Evolutionary conservation across 2,888 invertebrate genomes (phyloP).

Genomic region (Epsilonema sp.): DNA sequence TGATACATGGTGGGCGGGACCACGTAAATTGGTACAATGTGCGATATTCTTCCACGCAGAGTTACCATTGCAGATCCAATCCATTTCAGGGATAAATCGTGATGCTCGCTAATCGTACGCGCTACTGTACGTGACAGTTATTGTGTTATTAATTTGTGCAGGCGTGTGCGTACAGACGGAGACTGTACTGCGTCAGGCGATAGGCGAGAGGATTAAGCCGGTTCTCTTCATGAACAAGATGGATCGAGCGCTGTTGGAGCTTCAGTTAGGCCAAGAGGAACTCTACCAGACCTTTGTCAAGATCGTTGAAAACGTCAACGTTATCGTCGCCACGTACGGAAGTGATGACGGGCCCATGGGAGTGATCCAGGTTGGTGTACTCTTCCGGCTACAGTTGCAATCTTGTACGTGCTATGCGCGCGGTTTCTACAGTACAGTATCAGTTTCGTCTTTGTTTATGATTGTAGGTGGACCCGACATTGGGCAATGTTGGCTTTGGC

Average conservation of each 20-base stretch:
- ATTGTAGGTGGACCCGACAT: slow-evolving; percentile 65
- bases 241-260: slow-evolving; percentile 92
- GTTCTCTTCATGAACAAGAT: slow-evolving; percentile 99
- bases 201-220: slow-evolving; percentile 98
- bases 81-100: no score
- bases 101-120: no score
- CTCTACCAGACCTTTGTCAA: slow-evolving; percentile 90
- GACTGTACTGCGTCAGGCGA: slow-evolving; percentile 97
- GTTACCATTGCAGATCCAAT: no score
- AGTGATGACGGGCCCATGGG: slow-evolving; percentile 98
- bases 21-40: no score
- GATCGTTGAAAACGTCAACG: slow-evolving; percentile 98
- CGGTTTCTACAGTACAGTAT: no score
- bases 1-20: no score
- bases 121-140: no score
- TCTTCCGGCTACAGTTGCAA: no score
- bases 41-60: no score
- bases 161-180: slow-evolving; percentile 99
- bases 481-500: slow-evolving; percentile 97
- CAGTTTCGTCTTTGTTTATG: no score
- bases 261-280: slow-evolving; percentile 87
- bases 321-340: slow-evolving; percentile 95
- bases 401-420: slow-evolving; percentile 3
- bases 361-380: slow-evolving; percentile 76
- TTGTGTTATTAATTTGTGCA: no score